Conservation (phyloP, 2,113 vertebrate species). For the Noctilio leporinus region DNA sequence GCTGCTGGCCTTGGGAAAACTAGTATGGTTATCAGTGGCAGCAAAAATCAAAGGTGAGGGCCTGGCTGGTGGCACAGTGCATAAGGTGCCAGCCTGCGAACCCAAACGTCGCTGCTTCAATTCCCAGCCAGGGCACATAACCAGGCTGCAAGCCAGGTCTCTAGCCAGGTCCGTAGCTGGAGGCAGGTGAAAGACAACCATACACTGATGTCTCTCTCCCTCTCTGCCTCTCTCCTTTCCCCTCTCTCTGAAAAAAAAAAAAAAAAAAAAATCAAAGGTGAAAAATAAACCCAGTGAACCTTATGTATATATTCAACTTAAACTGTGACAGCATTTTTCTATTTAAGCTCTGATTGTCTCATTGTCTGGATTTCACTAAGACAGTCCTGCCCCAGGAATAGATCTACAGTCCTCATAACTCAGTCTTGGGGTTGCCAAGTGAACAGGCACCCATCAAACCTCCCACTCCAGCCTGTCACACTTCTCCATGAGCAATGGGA, state of each 20-base stretch:
- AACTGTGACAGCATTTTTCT: neutral
- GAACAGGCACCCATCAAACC: neutral
- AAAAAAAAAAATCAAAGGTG: neutral
- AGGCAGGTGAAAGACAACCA: too few relatives aligned
- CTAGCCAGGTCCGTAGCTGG: too few relatives aligned
- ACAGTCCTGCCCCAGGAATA: neutral
- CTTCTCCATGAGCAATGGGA: neutral
- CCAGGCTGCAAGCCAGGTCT: too few relatives aligned
- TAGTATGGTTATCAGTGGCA: neutral
- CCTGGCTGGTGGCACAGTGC: too few relatives aligned
- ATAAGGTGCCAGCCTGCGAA: too few relatives aligned
- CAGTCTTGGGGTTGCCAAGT: neutral
- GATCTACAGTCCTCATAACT: neutral
- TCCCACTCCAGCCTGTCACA: neutral
- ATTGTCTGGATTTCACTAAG: neutral
- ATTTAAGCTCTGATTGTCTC: neutral
- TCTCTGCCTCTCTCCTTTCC: too few relatives aligned
- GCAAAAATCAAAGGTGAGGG: neutral
- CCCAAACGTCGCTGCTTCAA: too few relatives aligned
- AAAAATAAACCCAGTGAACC: neutral
- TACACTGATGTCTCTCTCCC: too few relatives aligned
- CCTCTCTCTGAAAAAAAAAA: too few relatives aligned
- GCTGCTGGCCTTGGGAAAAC: neutral
- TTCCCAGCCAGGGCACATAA: too few relatives aligned
- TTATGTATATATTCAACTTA: neutral